Conservation (phyloP, 2,113 vertebrate species). For the Prionailurus viverrinus region DNA sequence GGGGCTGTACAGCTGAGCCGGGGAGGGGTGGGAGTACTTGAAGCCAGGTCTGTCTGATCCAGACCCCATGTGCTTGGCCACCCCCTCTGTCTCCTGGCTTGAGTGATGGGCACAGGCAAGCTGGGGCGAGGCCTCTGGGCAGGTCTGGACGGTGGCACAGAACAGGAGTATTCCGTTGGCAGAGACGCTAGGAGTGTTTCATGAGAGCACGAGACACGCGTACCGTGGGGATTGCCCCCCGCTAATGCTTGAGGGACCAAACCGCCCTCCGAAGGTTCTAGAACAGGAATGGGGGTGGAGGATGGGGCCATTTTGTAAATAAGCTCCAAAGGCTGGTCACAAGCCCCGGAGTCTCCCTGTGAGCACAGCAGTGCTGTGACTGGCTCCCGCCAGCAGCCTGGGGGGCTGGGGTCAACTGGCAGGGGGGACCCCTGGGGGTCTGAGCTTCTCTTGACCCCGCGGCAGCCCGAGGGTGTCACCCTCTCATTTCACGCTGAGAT, state of each 20-base stretch:
- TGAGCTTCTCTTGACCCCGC: neutral
- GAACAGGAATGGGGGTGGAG: neutral
- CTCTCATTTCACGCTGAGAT: neutral
- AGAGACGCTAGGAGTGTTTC: neutral
- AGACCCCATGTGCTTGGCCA: neutral
- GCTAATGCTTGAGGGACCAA: too few relatives aligned
- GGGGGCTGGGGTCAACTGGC: neutral
- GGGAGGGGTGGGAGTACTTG: neutral
- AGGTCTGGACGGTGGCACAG: neutral
- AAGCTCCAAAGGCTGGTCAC: neutral
- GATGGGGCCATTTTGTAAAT: neutral
- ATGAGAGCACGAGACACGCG: neutral
- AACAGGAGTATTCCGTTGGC: neutral
- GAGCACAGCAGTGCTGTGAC: accelerated
- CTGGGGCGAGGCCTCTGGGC: neutral
- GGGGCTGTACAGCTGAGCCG: neutral
- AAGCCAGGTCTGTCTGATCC: neutral
- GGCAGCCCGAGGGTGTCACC: too few relatives aligned
- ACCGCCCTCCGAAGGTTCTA: neutral
- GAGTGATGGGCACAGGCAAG: neutral
- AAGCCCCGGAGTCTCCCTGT: neutral
- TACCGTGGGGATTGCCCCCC: neutral
- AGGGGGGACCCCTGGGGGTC: neutral
- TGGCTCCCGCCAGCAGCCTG: neutral
- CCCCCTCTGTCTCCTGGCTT: neutral